Base-by-base conservation (phyloP, 2,888 invertebrate genomes). In the Orchesellides sinensis region DNA sequence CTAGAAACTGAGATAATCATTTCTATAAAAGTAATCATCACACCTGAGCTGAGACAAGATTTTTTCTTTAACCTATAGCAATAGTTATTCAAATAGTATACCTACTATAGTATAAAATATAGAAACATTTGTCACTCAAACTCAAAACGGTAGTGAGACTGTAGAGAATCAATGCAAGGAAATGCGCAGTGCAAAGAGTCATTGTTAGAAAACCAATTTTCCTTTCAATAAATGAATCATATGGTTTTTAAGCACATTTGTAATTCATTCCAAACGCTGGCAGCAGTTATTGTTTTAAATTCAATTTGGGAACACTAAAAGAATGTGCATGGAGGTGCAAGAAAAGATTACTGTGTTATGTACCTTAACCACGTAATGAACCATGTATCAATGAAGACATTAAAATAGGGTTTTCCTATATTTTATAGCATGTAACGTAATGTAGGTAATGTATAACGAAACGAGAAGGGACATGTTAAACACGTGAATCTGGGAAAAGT, bases 31-130 rank as follows among this genome's bases (percentile, higher is more conserved):
- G n/a, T n/a, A n/a, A n/a, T n/a, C n/a, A 49, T 49, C 17, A 59
- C 59, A 73, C 72, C 72, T 49, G 72, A 73, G 72, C 61, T 61
- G 59, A 56, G 23, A 61, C 29, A 61, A 40, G n/a, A 8, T 29
- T 29, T 59, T 59, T 61, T 61, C 61, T 6, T 59, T 29, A 45
- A 23, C 45, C 59, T 29, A 73, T 47, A 73, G 72, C 72, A 73
- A 73, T 73, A 61, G 5, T 61, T 45, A 23, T 73, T 56, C 70
- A 56, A 69, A 54, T 54, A 69, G n/a, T n/a, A n/a, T n/a, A n/a
- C n/a, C n/a, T n/a, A n/a, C n/a, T n/a, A n/a, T n/a, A n/a, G n/a
- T n/a, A 6, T 29, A 52, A 17, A 17, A n/a, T 47, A 65, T 21
- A 8, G 40, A 40, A 40, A 40, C 10, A 40, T 40, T 10, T n/a